Evolutionary conservation across 2,888 invertebrate species (phyloP).

Genomic region (Dryocosmus kuriphilus): DNA sequence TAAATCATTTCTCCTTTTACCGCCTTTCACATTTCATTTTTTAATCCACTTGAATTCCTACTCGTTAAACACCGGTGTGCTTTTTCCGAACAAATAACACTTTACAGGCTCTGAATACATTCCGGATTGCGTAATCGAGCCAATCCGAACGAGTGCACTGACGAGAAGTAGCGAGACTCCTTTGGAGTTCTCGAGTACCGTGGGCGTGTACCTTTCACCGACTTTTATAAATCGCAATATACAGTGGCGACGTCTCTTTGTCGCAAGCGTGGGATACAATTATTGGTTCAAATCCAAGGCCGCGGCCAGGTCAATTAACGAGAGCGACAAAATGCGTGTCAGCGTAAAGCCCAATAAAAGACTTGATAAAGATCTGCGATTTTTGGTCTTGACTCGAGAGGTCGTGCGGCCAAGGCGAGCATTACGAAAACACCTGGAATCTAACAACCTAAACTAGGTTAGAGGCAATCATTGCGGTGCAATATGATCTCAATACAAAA

Average conservation of each 20-base stretch:
- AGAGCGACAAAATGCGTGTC: conserved; percentile 17
- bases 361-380: conserved; percentile 40
- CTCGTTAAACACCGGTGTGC: not conserved
- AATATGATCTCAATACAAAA: conserved; percentile 8
- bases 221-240: conserved; percentile 20
- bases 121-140: not conserved
- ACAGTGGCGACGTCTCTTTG: conserved; percentile 1
- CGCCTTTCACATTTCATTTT: not conserved
- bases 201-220: conserved; percentile 33
- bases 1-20: not conserved
- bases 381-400: conserved; percentile 43
- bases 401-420: conserved; percentile 55
- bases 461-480: conserved; percentile 6
- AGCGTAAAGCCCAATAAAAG: conserved; percentile 10
- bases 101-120: not conserved
- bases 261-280: conserved; percentile 17
- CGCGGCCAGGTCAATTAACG: not conserved
- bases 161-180: conserved; percentile 26
- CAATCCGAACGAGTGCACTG: conserved; percentile 9
- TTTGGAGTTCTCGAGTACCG: not conserved
- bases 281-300: conserved; percentile 27
- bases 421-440: conserved; percentile 51
- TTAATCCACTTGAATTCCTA: not conserved
- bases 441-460: conserved; percentile 26
- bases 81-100: conserved; percentile 2